Base-by-base conservation (phyloP, 1,140 invertebrate species). In the Drosophila ogumai region DNA sequence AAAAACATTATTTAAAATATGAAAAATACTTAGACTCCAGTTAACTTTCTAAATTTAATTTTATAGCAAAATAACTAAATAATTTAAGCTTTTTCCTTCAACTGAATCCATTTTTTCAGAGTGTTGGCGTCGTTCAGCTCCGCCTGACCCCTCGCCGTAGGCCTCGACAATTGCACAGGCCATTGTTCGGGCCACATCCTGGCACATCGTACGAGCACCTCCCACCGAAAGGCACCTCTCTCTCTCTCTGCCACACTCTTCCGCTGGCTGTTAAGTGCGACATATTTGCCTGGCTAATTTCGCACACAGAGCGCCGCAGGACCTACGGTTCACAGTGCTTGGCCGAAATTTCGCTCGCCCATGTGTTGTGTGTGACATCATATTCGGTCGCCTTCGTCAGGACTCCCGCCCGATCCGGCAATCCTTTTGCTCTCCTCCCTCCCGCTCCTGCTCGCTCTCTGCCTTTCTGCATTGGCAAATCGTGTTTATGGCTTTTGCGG, bases 211-310 rank as follows among this genome's bases (percentile, higher is more conserved):
- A 40, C 22, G 17, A 55, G 44, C 46, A 66, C 41, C 58, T 36
- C 41, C 63, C 57, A 44, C 6, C 17, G 3, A 22, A 60, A 46
- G n/a, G 44, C 55, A 28, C 43, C 50, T 57, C 64, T 57, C 66
- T 61, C 54, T 49, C 38, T 47, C 40, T 65, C 46, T 58, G 67
- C 69, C 52, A 66, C 47, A 71, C 76, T 79, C 65, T 82, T 79
- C 81, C 80, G 85, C 67, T 73, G 64, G 85, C 85, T 75, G 77
- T 75, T 90, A 90, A 90, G 85, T 90, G 85, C 85, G 81, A 90
- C 85, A 90, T 85, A 90, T 90, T 90, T 90, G 85, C 81, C 85
- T 81, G 85, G 74, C 85, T 90, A 90, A 88, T 88, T 88, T 81
- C 69, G 55, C 68, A 64, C 61, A 79, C 56, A 73, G 55, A 60